Conservation (phyloP, 2,888 invertebrate genomes). For the Gymnocheta viridis region DNA sequence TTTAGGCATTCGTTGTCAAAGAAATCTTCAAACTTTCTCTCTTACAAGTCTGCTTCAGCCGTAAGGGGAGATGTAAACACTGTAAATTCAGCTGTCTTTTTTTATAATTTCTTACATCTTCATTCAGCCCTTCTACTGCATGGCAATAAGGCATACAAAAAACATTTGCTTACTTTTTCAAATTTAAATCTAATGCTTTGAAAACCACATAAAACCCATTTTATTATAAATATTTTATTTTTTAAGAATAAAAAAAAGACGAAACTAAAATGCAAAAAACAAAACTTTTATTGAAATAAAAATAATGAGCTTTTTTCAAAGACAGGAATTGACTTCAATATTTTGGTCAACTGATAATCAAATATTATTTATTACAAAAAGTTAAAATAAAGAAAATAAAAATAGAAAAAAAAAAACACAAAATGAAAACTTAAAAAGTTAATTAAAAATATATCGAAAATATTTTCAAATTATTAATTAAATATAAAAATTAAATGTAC, state of each 20-base stretch:
- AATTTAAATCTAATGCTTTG: too few relatives aligned
- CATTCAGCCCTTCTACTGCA: too few relatives aligned
- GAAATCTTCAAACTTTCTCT: too few relatives aligned
- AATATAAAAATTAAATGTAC: background rate
- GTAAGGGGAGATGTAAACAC: too few relatives aligned
- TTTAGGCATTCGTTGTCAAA: too few relatives aligned
- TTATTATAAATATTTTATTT: too few relatives aligned
- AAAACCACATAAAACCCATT: too few relatives aligned
- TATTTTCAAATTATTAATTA: background rate
- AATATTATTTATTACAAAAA: conserved; percentile 20
- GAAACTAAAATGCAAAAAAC: background rate
- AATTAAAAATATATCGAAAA: background rate
- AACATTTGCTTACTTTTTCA: too few relatives aligned
- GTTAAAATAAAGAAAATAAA: conserved; percentile 18
- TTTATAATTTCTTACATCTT: too few relatives aligned
- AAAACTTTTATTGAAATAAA: conserved; percentile 9
- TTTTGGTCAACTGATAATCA: conserved; percentile 15
- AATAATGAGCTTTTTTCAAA: conserved; percentile 54
- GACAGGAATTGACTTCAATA: conserved; percentile 54
- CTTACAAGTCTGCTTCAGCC: too few relatives aligned
- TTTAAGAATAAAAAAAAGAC: background rate
- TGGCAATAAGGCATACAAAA: too few relatives aligned
- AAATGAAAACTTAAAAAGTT: background rate
- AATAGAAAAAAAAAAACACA: background rate
- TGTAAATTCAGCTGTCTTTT: too few relatives aligned